These are phyloP conservation scores for Proteles cristata DNA, from an alignment of 2,113 vertebrate species.

Conservation along the genomic window DNA sequence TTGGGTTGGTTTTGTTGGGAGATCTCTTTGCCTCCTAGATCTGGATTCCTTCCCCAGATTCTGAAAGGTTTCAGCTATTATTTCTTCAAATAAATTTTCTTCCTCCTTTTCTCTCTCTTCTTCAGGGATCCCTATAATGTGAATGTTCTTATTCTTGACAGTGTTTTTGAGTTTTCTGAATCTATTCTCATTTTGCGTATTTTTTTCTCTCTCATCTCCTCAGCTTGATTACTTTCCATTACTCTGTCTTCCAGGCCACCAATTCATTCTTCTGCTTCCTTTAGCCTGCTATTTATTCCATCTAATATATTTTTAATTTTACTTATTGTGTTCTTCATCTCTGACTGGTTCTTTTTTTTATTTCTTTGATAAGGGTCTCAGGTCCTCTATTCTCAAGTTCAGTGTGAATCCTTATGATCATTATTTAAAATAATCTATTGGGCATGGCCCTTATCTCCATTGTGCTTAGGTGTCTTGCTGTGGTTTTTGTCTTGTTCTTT, in stretches of 20 bases:
- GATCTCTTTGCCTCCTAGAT: background rate
- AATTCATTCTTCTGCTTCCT: background rate
- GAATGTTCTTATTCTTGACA: background rate
- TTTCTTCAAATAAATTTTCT: background rate
- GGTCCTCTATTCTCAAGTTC: background rate
- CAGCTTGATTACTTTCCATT: background rate
- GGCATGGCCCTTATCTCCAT: background rate
- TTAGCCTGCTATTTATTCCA: background rate
- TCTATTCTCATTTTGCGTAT: background rate
- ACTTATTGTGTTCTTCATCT: background rate
- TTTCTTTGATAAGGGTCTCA: background rate
- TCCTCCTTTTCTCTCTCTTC: background rate
- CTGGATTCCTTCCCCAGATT: background rate
- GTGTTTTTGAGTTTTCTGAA: background rate
- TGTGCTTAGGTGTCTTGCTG: background rate
- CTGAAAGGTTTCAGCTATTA: background rate
- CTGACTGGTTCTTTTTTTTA: background rate
- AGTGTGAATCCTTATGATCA: background rate
- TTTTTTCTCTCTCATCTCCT: background rate
- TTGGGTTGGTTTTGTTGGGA: background rate
- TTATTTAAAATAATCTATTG: background rate
- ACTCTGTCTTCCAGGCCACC: background rate
- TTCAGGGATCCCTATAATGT: background rate
- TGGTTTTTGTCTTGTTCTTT: background rate
- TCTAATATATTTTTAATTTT: background rate